Base-by-base conservation (phyloP, 2,888 invertebrate species). In the Spisula subtruncata region DNA sequence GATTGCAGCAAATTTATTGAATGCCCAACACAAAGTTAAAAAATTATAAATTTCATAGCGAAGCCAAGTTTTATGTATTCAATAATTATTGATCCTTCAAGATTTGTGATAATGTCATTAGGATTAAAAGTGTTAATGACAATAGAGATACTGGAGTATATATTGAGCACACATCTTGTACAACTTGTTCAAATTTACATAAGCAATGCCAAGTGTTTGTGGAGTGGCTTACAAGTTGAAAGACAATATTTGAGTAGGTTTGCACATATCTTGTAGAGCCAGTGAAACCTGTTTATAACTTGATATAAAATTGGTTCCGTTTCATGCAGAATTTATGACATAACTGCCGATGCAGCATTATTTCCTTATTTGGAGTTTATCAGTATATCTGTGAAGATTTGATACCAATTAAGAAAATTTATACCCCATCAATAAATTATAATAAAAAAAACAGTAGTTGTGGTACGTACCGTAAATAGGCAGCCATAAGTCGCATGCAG, bases 181-280 rank as follows among this genome's bases (percentile, higher is more conserved):
- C 25, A 51, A 46, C 12, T 18, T 81, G 81, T 81, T 48, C 48
- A 48, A 48, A 81, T 81, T 46, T 81, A 46, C 46, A n/a, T 48
- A 12, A 81, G 81, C 46, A 25, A n/a, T 46, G 46, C 25, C 48
- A 0, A 81, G 35, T 84, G 84, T 84, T 84, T 84, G 84, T 29
- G 10, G 25, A 48, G 8, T 35, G 32, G 32, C 66, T 32, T n/a
- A 83, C 46, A 66, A 83, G 20, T 71, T 75, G 46, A 35, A 32
- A 2, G 29, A 48, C 75, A 71, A 84, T 84, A 75, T 84, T 84
- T 84, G 75, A 84, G 18, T 75, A 71, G 84, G 46, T 83, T 83
- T 83, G 41, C 60, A 66, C 25, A 66, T 66, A 12, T 25, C 25
- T 66, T 25, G n/a, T 25, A 25, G 20, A 25, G 25, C 5, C 25